phyloP scores from a whole-genome alignment of 2,797 vertebrate genomes.

The Jordanella pulchra region DNA sequence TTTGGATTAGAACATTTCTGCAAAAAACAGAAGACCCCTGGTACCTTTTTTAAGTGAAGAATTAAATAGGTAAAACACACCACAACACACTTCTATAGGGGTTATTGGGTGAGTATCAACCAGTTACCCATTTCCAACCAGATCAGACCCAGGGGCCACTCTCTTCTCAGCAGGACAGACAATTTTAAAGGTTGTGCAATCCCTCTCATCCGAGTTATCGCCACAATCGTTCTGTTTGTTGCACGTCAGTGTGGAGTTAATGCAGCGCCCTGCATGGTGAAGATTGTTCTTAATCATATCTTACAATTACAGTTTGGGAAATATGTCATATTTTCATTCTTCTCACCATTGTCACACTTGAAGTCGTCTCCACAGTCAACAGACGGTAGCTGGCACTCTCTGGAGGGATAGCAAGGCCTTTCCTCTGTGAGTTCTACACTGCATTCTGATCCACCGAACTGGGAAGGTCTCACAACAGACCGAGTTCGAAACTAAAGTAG shows the following conservation, averaged over 20 bases:
- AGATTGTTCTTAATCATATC: not conserved
- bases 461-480: conserved; percentile 79
- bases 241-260: conserved; percentile 82
- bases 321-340: not conserved
- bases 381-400: conserved; percentile 82
- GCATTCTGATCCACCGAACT: conserved; percentile 88
- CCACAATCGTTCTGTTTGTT: conserved; percentile 93
- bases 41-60: not conserved
- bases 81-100: not conserved
- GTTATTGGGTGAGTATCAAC: not conserved
- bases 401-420: conserved; percentile 80
- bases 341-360: conserved; percentile 86
- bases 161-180: conserved; percentile 72
- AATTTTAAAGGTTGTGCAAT: conserved; percentile 68
- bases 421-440: conserved; percentile 77
- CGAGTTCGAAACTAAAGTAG: conserved; percentile 82
- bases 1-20: not conserved
- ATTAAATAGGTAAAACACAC: not conserved
- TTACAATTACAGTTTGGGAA: not conserved
- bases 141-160: conserved; percentile 77
- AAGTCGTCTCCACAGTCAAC: conserved; percentile 85
- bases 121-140: conserved; percentile 84
- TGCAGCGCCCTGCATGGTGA: conserved; percentile 84
- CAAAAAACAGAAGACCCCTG: not conserved
- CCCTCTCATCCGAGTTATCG: conserved; percentile 90